Evolutionary conservation across 2,797 vertebrate genomes (phyloP).

Genomic region (Microhierax caerulescens): DNA sequence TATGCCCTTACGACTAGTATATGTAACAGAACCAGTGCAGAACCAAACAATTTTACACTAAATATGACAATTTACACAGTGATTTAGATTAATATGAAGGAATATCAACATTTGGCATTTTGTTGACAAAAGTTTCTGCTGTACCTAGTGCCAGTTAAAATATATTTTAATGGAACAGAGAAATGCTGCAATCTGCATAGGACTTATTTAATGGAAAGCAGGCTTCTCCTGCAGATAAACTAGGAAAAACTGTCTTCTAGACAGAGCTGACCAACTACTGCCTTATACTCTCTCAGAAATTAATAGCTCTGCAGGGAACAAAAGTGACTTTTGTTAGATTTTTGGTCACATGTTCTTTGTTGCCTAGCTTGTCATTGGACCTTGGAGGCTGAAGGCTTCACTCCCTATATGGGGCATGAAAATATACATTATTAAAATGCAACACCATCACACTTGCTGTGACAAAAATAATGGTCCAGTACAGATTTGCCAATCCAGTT

Average conservation of each 20-base stretch:
- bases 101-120: background rate
- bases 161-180: background rate
- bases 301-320: background rate
- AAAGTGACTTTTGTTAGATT: background rate
- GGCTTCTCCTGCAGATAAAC: background rate
- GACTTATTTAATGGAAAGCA: background rate
- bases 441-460: background rate
- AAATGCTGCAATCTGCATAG: background rate
- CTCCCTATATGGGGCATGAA: background rate
- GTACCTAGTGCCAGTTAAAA: background rate
- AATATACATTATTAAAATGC: background rate
- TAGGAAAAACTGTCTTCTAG: background rate
- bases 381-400: background rate
- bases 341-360: background rate
- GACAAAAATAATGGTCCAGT: background rate
- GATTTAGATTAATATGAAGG: background rate
- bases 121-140: background rate
- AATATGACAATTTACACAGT: background rate
- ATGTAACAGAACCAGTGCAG: background rate
- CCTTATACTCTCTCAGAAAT: background rate
- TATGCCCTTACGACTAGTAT: background rate
- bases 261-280: background rate
- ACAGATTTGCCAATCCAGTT: background rate
- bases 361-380: background rate
- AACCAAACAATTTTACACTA: background rate